Conservation (phyloP, 2,113 vertebrate genomes). For the Recurvirostra avosetta region DNA sequence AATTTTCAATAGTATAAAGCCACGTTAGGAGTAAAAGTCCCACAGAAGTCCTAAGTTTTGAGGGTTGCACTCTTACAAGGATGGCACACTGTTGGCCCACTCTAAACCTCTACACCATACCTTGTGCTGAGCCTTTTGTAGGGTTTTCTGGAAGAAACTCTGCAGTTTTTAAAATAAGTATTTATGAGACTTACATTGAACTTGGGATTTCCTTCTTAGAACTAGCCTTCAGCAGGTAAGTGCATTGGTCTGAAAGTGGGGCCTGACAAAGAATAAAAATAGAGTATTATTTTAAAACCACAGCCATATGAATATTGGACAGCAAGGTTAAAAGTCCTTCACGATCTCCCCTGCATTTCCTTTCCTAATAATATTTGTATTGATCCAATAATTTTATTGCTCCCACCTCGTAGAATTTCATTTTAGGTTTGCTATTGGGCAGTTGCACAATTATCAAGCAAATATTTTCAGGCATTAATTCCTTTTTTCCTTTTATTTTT, state of each 20-base stretch:
- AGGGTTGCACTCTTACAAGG: not conserved
- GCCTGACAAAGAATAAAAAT: not conserved
- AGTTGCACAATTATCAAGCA: not conserved
- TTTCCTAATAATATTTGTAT: not conserved
- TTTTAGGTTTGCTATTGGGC: not conserved
- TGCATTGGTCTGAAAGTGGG: not conserved
- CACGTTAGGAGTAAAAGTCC: not conserved
- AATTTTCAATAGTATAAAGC: not conserved
- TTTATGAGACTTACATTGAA: not conserved
- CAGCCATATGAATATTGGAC: not conserved
- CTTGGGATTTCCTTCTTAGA: not conserved
- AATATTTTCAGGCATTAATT: not conserved
- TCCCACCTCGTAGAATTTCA: not conserved
- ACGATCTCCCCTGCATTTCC: not conserved
- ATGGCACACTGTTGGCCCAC: not conserved
- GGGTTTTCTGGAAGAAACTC: not conserved
- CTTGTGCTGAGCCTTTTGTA: not conserved
- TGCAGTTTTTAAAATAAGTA: not conserved
- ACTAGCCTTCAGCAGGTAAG: not conserved
- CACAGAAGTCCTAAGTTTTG: not conserved
- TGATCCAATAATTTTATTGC: not conserved
- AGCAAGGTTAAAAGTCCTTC: not conserved
- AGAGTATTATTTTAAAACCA: not conserved
- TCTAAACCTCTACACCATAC: not conserved
- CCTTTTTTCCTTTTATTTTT: not conserved